Percentiles rank a stretch among this genome's conserved stretches.
phyloP scores from a whole-genome alignment of 2,888 invertebrate species.

The Metopia argyrocephala region DNA sequence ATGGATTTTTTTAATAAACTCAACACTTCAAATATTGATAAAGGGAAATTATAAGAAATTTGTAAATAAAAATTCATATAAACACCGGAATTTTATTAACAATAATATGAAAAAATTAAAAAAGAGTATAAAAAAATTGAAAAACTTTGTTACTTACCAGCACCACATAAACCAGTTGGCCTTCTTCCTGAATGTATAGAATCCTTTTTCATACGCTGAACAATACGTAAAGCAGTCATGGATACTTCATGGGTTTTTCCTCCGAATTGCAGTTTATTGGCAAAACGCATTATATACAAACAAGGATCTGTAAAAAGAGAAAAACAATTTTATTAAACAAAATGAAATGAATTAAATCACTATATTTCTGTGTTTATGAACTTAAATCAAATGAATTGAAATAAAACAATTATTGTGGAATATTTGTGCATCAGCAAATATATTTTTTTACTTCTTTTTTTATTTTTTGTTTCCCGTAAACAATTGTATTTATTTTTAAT shows the following conservation, averaged over 20 bases:
- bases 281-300: constrained; percentile 95
- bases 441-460: background rate
- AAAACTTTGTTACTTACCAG: constrained; percentile 82
- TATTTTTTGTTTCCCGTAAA: background rate
- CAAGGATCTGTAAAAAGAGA: constrained; percentile 88
- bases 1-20: too few relatives aligned
- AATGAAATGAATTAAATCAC: constrained; percentile 36
- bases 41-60: too few relatives aligned
- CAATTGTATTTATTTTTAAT: background rate
- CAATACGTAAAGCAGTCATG: constrained; percentile 94
- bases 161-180: constrained; percentile 98
- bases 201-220: constrained; percentile 98
- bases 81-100: background rate
- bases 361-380: background rate
- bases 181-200: constrained; percentile 97
- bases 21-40: too few relatives aligned
- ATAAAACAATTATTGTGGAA: constrained; percentile 15
- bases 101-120: background rate
- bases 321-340: constrained; percentile 8
- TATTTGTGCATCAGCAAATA: background rate
- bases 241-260: constrained; percentile 96
- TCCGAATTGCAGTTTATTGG: constrained; percentile 93
- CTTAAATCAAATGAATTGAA: background rate
- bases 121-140: background rate
- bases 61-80: too few relatives aligned